Base-by-base conservation (phyloP, 2,113 vertebrate genomes). In the Nothobranchius furzeri region DNA sequence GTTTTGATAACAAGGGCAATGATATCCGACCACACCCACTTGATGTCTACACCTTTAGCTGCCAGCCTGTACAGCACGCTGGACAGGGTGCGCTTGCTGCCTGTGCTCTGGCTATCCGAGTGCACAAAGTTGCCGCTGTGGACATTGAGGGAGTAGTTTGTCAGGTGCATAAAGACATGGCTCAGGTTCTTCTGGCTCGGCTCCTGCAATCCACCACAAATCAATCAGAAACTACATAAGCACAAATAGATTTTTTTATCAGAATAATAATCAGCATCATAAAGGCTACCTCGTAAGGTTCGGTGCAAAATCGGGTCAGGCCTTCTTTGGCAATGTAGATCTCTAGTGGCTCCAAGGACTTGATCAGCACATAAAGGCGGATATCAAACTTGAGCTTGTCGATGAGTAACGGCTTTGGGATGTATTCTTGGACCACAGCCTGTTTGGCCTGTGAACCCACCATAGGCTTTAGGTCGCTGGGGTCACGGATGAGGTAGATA, bases 341-440 rank as follows among this genome's bases (percentile, higher is more conserved):
- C 89, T 99, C 96, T 87, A 99, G 72, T 2, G 98, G 98, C 0
- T 99, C 94, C 83, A 99, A 72, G 36, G 95, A 98, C 71, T 94
- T 98, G 15, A 99, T 87, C 53, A 99, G 85, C 79, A 99, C 98
- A 0, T 99, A 99, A 30, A 99, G 94, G 60, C 98, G 95, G 76
- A 99, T 96, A 37, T 99, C 97, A 46, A 99, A 99, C 81, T 99
- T 99, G 55, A 99, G 94, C 77, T 96, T 98, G 91, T 99, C 97
- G 0, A 99, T 92, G 12, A 99, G 94, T 56, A 99, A 87, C 0
- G 96, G 98, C 72, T 93, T 96, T 76, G 94, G 93, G 62, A 99
- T 95, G 79, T 99, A 99, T 57, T 99, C 97, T 90, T 99, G 98
- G 56, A 99, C 95, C 30, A 99, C 95, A 0, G 92, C 90, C 3